Evolutionary conservation across 1,140 invertebrate genomes (phyloP), one percentile per base, ranked within the genome.

Genomic region (Caenorhabditis inopinata): DNA sequence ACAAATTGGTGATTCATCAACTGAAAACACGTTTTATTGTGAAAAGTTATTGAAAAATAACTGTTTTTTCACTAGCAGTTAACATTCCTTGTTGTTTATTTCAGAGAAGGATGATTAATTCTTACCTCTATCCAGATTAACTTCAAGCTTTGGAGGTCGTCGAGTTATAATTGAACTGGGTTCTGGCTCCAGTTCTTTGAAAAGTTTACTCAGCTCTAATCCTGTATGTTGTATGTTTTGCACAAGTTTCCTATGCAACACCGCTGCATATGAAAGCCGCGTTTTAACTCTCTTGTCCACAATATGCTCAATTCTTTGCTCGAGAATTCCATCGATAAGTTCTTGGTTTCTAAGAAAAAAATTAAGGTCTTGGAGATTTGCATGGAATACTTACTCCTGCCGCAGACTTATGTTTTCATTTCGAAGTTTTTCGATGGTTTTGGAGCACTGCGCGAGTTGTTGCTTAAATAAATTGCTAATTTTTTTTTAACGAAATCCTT

Each of bases 101-200:
- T n/a, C n/a, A n/a, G n/a, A n/a, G n/a, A n/a, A n/a, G n/a, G n/a
- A n/a, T n/a, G n/a, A 14, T 16, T 29, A 4, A 16, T 23, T 29
- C 58, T 21, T 27, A 68, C 58, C 4, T 68, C 32, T 68, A 9
- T 68, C 58, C n/a, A 68, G 38, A 68, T 38, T 38, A 7, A 38
- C 4, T 38, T 68, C 58, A 2, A 38, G 11, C 23, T 42, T 68
- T 18, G 32, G 32, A 11, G 25, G 25, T 38, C 58, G 58, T 18
- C 58, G 58, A 18, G 58, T 68, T 2, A 38, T 14, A 9, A 68
- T 21, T 5, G 5, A n/a, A 68, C 58, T 68, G 11, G 58, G 58
- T n/a, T 68, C 58, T 21, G 58, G 58, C n/a, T 68, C 58, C 58
- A 68, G 1, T 9, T 68, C 58, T 68, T 68, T 68, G 32, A 68